Base-by-base conservation (phyloP, 2,888 invertebrate species). In the Tetanocera ferruginea region DNA sequence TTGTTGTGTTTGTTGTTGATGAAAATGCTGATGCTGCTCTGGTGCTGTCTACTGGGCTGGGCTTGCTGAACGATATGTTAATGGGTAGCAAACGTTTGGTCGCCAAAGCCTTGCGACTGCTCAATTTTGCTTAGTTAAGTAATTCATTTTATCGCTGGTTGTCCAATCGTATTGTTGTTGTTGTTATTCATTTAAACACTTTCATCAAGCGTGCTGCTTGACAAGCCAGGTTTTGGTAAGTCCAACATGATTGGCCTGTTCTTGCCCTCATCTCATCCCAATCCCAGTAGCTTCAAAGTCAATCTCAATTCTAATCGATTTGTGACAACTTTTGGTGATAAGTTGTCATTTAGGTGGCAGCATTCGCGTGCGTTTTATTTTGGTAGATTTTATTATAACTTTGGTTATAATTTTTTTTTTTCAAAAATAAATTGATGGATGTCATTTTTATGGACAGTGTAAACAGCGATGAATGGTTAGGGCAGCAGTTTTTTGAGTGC, bases 121-220 rank as follows among this genome's bases (percentile, higher is more conserved):
- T 64, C 69, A 49, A 25, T 69, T 69, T 49, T n/a, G 11, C 23
- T 31, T 34, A 11, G 71, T 71, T 75, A 66, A 75, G 31, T 64
- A 75, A 75, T 66, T 75, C 66, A 66, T 75, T 66, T 75, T 66
- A 66, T 74, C 74, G 64, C 49, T 49, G 31, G 49, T 57, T 74
- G 62, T 74, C 75, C 52, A 23, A 17, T 66, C 23, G 52, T 1
- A 75, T 31, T 49, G 43, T 31, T 19, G 52, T 64, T 55, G 52
- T 66, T 66, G 52, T 34, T 52, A 14, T 52, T 52, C 66, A 62
- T 51, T 28, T 49, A 64, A 74, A 64, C 62, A 74, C 74, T 64
- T 60, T 73, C 51, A 51, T 52, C 52, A 49, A 31, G 52, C 19
- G 34, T 51, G 28, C 51, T 74, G 66, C n/a, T 49, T 49, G 9